phyloP scores from a whole-genome alignment of 2,797 vertebrate genomes.

The Manis pentadactyla region DNA sequence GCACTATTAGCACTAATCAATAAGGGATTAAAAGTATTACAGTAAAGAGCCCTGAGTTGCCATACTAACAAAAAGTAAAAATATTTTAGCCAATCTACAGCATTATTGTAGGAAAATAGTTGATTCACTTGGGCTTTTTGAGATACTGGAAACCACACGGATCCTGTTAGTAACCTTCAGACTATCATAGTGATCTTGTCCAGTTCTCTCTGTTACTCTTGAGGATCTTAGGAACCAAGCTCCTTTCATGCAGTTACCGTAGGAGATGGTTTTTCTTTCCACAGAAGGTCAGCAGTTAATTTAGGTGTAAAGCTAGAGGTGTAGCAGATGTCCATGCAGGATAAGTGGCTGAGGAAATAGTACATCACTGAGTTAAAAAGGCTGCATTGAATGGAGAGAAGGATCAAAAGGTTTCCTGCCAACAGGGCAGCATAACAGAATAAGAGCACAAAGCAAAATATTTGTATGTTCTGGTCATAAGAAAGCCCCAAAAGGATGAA shows the following conservation, averaged over 20 bases:
- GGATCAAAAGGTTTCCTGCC: background rate
- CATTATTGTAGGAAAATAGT: no score
- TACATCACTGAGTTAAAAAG: conserved; percentile 34
- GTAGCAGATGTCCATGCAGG: background rate
- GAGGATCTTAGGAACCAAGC: no score
- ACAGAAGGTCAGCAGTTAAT: background rate
- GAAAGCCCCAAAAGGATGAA: conserved; percentile 55
- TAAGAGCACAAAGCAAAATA: conserved; percentile 13
- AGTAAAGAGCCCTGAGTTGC: no score
- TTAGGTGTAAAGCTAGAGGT: background rate
- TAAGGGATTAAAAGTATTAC: no score
- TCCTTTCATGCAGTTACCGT: background rate
- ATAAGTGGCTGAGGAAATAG: conserved; percentile 43
- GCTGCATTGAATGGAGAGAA: background rate
- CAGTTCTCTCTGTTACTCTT: no score
- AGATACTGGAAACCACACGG: no score
- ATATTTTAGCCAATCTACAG: no score
- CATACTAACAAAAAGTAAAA: no score
- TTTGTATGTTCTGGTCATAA: background rate
- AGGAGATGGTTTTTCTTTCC: background rate
- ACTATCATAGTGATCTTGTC: no score
- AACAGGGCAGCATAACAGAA: background rate
- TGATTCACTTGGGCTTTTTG: no score
- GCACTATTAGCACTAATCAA: no score
- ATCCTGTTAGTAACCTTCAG: no score